Evolutionary conservation across 2,888 invertebrate species (phyloP), one percentile per base, ranked within the genome.

Genomic region (Steinernema scapterisci): DNA sequence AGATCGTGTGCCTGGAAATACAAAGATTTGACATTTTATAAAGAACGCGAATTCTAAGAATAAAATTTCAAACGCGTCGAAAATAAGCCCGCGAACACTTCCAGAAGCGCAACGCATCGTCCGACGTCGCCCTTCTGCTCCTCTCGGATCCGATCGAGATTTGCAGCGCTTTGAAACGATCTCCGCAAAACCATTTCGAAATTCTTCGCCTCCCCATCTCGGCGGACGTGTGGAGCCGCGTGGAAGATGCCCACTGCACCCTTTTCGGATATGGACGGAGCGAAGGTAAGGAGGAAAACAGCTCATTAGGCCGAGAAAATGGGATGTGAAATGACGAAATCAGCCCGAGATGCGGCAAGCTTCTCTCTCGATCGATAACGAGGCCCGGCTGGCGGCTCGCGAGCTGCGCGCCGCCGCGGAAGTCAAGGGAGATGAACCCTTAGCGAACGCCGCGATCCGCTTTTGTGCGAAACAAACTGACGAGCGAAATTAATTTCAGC

Each of bases 351-450:
- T 19, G n/a, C 48, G 48, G 19, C 48, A 16, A 48, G 19, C 19
- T 63, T 63, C 31, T 27, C 38, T 31, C 63, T 31, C 63, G 63
- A 63, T 63, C 63, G 63, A 63, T 63, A 63, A 19, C 52, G 52
- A 19, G 52, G 63, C 63, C 38, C 38, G 63, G 13, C 54, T 11
- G 25, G 25, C 23, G 54, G 16, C 63, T 25, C 63, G 63, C 31
- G 63, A 27, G 27, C 27, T 16, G 31, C 63, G 16, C 11, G n/a
- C 3, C 54, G 54, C 25, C 25, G 23, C 11, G 2, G 54, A 31
- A 31, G 31, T 27, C 27, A 16, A 63, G 31, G 16, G 54, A 16
- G 13, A 13, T 19, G 48, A 48, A n/a, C 48, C 48, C 48, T 19
- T 63, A 25, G 31, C 21, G 63, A 63, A 16, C 63, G 38, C 27